Conservation (phyloP, 1,140 invertebrate genomes). For the Saccostrea echinata region DNA sequence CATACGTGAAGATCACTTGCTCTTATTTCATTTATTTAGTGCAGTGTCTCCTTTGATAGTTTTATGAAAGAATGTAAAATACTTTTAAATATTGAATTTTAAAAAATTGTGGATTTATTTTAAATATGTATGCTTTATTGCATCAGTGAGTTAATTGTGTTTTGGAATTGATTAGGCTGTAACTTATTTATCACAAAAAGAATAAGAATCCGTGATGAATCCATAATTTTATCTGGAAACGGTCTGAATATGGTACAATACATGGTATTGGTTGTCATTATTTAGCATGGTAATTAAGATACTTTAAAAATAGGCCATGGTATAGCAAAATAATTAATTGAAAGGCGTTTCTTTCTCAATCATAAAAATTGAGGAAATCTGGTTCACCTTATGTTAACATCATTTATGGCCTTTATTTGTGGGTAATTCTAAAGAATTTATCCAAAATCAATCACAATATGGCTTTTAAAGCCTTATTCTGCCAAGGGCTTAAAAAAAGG, state of each 20-base stretch:
- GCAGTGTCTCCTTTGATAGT: not conserved
- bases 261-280: not conserved
- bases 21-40: not conserved
- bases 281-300: not conserved
- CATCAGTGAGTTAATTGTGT: not conserved
- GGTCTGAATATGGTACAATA: not conserved
- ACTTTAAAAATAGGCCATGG: not conserved
- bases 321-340: not conserved
- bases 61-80: too few species aligned
- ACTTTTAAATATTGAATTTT: too few species aligned
- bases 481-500: not conserved
- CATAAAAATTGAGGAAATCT: not conserved
- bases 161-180: not conserved
- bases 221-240: not conserved
- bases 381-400: not conserved
- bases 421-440: not conserved
- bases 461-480: slow-evolving; percentile 1
- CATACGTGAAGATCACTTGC: not conserved
- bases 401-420: not conserved
- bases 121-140: not conserved
- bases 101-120: not conserved
- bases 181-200: not conserved
- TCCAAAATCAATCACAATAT: slow-evolving; percentile 9
- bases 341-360: not conserved
- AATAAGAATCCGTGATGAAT: not conserved